Evolutionary conservation across 2,888 invertebrate species (phyloP).

Genomic region (Bruchidius siliquastri): DNA sequence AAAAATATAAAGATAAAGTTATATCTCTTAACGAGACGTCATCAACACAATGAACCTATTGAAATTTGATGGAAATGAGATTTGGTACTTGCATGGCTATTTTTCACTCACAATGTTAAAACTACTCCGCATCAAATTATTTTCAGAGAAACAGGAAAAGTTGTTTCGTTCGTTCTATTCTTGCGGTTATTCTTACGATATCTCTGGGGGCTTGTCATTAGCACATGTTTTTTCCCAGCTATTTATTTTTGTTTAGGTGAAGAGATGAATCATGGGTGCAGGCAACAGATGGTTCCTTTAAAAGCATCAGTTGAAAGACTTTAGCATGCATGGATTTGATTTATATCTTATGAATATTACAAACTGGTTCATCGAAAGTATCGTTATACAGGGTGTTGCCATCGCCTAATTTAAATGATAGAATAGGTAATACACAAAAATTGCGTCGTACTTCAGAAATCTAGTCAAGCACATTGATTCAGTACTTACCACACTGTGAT

Average conservation of each 20-base stretch:
- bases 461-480: no score
- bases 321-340: background rate
- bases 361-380: background rate
- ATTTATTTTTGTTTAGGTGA: background rate
- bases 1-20: no score
- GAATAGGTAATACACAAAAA: no score
- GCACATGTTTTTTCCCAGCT: background rate
- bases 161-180: background rate
- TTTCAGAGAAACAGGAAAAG: background rate
- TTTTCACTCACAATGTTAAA: no score
- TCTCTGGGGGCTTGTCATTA: background rate
- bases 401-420: no score
- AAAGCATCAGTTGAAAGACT: background rate
- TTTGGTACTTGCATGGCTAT: no score
- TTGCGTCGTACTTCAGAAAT: no score
- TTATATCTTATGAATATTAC: background rate
- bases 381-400: background rate
- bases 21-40: no score
- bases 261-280: background rate
- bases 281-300: background rate
- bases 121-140: background rate
- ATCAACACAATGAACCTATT: no score
- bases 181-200: background rate
- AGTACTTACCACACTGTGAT: no score
- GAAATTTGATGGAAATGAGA: no score